Conservation (phyloP, 2,888 invertebrate genomes). For the Nemapogon koenigi region DNA sequence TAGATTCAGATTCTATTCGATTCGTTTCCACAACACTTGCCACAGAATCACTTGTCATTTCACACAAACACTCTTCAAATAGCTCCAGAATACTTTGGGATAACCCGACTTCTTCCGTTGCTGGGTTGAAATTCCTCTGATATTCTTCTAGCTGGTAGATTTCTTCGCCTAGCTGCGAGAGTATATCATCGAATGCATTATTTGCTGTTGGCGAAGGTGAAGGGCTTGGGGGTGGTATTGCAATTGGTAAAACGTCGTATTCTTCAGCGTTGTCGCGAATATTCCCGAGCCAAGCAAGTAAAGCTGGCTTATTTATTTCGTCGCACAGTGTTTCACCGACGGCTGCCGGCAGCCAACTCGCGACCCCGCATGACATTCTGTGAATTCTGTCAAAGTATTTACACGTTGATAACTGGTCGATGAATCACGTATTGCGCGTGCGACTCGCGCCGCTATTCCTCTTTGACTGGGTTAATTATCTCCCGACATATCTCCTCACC, state of each 20-base stretch:
- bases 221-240: conserved; percentile 25
- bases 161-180: conserved; percentile 53
- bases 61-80: conserved; percentile 53
- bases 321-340: conserved; percentile 45
- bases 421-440: conserved; percentile 57
- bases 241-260: conserved; percentile 41
- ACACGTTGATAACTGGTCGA: conserved; percentile 54
- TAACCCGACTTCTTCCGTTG: conserved; percentile 28
- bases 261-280: conserved; percentile 47
- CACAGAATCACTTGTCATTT: conserved; percentile 25
- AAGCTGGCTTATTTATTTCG: conserved; percentile 36
- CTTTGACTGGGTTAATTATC: no score
- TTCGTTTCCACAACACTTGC: conserved; percentile 25
- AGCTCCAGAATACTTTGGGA: conserved; percentile 52
- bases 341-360: conserved; percentile 60
- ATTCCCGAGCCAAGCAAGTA: conserved; percentile 48
- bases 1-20: conserved; percentile 43
- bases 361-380: conserved; percentile 40
- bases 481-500: no score
- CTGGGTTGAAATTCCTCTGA: conserved; percentile 37
- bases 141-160: conserved; percentile 55
- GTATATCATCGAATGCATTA: conserved; percentile 50
- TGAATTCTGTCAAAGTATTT: conserved; percentile 25
- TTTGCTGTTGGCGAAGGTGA: conserved; percentile 32
- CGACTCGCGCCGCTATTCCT: no score